These are phyloP conservation scores for Ochlodes sylvanus DNA, from an alignment of 2,888 invertebrate genomes.

Conservation along the genomic window DNA sequence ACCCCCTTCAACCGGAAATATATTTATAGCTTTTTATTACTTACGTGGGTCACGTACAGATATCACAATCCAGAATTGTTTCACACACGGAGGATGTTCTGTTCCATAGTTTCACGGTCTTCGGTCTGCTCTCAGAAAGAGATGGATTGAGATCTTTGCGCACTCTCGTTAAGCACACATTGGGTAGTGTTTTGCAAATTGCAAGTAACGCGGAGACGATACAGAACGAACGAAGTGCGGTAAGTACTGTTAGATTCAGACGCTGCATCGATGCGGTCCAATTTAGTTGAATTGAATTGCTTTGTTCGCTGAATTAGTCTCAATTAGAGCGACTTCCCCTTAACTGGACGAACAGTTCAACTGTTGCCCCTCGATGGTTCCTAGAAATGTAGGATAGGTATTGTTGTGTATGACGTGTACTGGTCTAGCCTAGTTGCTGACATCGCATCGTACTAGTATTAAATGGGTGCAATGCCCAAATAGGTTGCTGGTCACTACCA, in stretches of 20 bases:
- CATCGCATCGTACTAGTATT: too few species aligned
- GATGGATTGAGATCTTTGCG: too few species aligned
- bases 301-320: slow-evolving; percentile 5
- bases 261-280: not conserved
- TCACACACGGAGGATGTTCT: too few species aligned
- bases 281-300: slow-evolving; percentile 8
- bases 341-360: not conserved
- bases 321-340: slow-evolving; percentile 13
- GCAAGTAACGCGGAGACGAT: not conserved
- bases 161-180: too few species aligned
- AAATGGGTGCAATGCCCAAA: too few species aligned
- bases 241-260: slow-evolving; percentile 5
- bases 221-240: not conserved
- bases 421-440: too few species aligned
- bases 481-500: too few species aligned
- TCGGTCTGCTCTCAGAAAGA: too few species aligned
- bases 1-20: too few species aligned
- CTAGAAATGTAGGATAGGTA: slow-evolving; percentile 2
- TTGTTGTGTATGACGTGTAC: not conserved
- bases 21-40: too few species aligned
- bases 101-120: too few species aligned
- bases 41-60: too few species aligned
- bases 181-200: not conserved
- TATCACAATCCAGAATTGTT: not conserved
- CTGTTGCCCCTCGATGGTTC: not conserved